These are phyloP conservation scores for Dissostichus mawsoni DNA, from an alignment of 2,113 vertebrate genomes.

Conservation along the genomic window DNA sequence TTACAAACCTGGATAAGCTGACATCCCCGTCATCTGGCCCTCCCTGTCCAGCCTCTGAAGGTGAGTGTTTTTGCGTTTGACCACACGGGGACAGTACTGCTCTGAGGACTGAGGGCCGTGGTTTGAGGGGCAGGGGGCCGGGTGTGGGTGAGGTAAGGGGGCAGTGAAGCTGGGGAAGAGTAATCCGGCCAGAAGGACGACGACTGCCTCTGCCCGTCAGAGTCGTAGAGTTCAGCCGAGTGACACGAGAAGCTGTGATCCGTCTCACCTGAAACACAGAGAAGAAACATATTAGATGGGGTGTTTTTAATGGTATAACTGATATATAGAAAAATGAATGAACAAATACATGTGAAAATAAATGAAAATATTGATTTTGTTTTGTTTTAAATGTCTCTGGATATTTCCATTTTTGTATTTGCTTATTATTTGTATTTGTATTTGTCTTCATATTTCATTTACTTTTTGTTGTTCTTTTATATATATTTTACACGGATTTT, in stretches of 20 bases:
- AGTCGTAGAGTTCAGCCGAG: conserved; percentile 64
- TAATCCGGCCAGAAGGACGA: conserved; percentile 80
- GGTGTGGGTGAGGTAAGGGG: conserved; percentile 49
- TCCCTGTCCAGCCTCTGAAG: conserved; percentile 77
- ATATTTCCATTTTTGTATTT: too few species aligned
- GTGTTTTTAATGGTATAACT: not conserved
- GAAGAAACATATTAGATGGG: rapidly evolving
- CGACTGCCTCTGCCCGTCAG: conserved; percentile 67
- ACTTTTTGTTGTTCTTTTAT: too few species aligned
- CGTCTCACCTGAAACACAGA: conserved; percentile 66
- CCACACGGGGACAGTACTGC: conserved; percentile 83
- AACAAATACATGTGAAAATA: too few species aligned
- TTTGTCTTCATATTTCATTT: too few species aligned
- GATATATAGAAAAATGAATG: too few species aligned
- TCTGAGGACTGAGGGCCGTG: conserved; percentile 63
- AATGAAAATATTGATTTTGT: too few species aligned
- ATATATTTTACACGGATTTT: too few species aligned
- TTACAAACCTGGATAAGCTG: conserved; percentile 82
- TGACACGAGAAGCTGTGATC: conserved; percentile 68
- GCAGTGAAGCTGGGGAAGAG: conserved; percentile 66
- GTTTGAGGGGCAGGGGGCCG: conserved; percentile 53
- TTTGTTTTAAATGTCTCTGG: too few species aligned
- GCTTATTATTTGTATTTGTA: too few species aligned
- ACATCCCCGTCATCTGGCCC: conserved; percentile 78
- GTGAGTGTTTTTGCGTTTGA: conserved; percentile 76